A percentile compares a stretch with the other conserved stretches of the same genome.
Conservation (phyloP, 1,140 invertebrate species). For the Drosophila melanica region DNA sequence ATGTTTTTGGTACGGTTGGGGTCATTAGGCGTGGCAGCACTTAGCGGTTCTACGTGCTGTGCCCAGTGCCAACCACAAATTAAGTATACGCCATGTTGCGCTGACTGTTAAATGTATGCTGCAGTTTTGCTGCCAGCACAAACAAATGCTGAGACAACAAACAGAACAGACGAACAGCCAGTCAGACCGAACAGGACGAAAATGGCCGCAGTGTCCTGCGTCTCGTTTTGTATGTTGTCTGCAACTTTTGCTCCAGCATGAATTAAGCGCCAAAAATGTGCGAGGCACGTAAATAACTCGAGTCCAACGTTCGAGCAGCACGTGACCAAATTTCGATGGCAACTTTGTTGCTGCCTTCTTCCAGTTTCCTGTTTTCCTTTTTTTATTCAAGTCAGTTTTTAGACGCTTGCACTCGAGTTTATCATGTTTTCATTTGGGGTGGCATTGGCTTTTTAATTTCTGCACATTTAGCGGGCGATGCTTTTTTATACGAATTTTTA, state of each 20-base stretch:
- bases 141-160: constrained; percentile 65
- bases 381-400: constrained; percentile 17
- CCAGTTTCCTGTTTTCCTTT: background rate
- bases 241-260: constrained; percentile 44
- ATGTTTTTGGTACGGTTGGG: constrained; percentile 3
- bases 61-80: constrained; percentile 69
- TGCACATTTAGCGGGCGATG: constrained; percentile 46
- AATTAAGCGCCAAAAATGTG: constrained; percentile 73
- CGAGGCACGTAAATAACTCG: constrained; percentile 74
- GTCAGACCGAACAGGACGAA: constrained; percentile 23
- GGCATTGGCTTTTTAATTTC: constrained; percentile 67
- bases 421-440: constrained; percentile 70
- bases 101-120: constrained; percentile 44
- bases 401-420: constrained; percentile 43
- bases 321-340: constrained; percentile 78
- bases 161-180: background rate
- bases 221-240: constrained; percentile 54
- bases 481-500: constrained; percentile 41
- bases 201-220: constrained; percentile 56
- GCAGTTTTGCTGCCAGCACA: constrained; percentile 58
- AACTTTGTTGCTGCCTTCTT: constrained; percentile 51
- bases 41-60: constrained; percentile 66
- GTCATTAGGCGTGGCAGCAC: constrained; percentile 69
- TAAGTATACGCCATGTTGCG: constrained; percentile 65
- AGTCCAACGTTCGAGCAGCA: constrained; percentile 43